phyloP scores from a whole-genome alignment of 2,888 invertebrate genomes.

The Tetropium fuscum region DNA sequence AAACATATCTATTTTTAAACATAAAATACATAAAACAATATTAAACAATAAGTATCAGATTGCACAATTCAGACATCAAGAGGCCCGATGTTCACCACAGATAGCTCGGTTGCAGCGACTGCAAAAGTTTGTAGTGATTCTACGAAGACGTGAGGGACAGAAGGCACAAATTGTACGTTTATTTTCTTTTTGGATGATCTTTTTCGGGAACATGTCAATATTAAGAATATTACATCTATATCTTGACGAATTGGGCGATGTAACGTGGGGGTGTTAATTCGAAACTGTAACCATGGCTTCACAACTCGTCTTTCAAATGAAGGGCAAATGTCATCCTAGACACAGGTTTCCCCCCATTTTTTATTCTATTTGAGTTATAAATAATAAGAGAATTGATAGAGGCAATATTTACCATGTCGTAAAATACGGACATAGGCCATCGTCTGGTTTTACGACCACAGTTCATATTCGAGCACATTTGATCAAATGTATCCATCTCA shows the following conservation, averaged over 20 bases:
- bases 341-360: neutral
- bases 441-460: neutral
- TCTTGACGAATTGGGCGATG: no score
- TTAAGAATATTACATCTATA: neutral
- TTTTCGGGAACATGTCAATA: neutral
- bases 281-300: neutral
- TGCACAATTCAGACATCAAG: neutral
- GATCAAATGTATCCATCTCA: neutral
- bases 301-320: neutral
- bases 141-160: constrained; percentile 6
- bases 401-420: neutral
- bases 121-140: constrained; percentile 9
- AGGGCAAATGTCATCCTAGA: neutral
- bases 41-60: no score
- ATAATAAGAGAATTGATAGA: neutral
- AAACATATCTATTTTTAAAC: no score
- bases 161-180: constrained; percentile 11
- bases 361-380: neutral
- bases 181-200: neutral
- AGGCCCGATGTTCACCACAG: constrained; percentile 10
- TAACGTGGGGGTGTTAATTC: neutral
- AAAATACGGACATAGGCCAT: neutral
- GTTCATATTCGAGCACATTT: neutral
- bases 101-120: constrained; percentile 11
- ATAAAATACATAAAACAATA: no score